These are phyloP conservation scores for Ariolimax columbianus DNA, from an alignment of 2,888 invertebrate genomes.

Conservation along the genomic window DNA sequence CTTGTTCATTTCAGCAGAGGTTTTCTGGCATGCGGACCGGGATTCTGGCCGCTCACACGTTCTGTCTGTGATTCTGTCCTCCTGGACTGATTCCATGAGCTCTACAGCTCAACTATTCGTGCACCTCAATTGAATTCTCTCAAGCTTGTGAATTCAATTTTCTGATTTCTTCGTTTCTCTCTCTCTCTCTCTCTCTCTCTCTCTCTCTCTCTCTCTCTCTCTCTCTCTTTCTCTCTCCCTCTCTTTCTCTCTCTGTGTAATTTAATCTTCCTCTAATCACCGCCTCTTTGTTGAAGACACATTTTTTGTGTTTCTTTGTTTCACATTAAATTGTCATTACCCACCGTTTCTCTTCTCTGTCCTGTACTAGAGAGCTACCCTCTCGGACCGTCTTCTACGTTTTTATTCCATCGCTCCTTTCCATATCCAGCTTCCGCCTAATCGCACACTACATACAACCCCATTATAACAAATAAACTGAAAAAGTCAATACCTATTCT, in stretches of 20 bases:
- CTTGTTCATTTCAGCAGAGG: not conserved
- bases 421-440: too few species aligned
- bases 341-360: too few species aligned
- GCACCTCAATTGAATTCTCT: not conserved
- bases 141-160: not conserved
- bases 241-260: not conserved
- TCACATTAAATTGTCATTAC: too few species aligned
- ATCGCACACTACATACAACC: too few species aligned
- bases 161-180: not conserved
- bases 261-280: too few species aligned
- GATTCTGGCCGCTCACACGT: not conserved
- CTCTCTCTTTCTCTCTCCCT: not conserved
- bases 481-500: too few species aligned
- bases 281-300: too few species aligned
- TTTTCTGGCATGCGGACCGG: conserved; percentile 17
- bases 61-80: not conserved
- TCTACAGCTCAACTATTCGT: not conserved
- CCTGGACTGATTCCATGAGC: conserved; percentile 2
- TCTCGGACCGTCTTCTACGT: too few species aligned
- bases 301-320: too few species aligned
- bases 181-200: not conserved
- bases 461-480: too few species aligned
- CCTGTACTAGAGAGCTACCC: not conserved
- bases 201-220: not conserved
- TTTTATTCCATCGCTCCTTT: too few species aligned